Evolutionary conservation across 2,888 invertebrate species (phyloP).

Genomic region (Phengaris arion): DNA sequence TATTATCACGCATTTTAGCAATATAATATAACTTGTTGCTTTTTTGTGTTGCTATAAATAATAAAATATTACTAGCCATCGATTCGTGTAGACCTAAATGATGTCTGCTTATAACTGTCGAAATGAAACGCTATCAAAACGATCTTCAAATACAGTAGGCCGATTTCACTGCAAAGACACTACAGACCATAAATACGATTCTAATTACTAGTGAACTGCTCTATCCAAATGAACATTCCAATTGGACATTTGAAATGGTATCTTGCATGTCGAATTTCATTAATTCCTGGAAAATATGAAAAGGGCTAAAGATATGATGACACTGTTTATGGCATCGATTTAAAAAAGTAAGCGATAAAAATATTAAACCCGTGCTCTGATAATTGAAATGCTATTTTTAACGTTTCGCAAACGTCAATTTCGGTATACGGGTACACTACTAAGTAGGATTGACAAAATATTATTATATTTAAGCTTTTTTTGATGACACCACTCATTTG

Average conservation of each 20-base stretch:
- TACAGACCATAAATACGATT: constrained; percentile 15
- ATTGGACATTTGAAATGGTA: constrained; percentile 27
- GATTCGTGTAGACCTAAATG: not conserved
- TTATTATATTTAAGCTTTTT: too few species aligned
- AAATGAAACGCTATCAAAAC: not conserved
- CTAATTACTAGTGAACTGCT: not conserved
- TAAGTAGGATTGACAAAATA: too few species aligned
- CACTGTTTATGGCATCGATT: not conserved
- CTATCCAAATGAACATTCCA: constrained; percentile 4
- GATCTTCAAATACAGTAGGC: constrained; percentile 1
- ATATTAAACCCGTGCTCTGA: too few species aligned
- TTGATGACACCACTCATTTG: too few species aligned
- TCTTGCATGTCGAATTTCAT: constrained; percentile 31
- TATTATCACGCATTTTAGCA: too few species aligned
- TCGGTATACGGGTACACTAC: too few species aligned
- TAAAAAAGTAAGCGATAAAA: not conserved
- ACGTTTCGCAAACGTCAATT: too few species aligned
- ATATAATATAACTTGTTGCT: too few species aligned
- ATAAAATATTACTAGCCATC: too few species aligned
- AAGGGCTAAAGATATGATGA: not conserved
- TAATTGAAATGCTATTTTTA: too few species aligned
- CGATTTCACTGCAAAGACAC: constrained; percentile 13
- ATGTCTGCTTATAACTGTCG: not conserved
- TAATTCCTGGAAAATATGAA: not conserved
- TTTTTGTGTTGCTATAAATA: too few species aligned